phyloP scores from a whole-genome alignment of 2,888 invertebrate genomes.

The Plebejus anna region DNA sequence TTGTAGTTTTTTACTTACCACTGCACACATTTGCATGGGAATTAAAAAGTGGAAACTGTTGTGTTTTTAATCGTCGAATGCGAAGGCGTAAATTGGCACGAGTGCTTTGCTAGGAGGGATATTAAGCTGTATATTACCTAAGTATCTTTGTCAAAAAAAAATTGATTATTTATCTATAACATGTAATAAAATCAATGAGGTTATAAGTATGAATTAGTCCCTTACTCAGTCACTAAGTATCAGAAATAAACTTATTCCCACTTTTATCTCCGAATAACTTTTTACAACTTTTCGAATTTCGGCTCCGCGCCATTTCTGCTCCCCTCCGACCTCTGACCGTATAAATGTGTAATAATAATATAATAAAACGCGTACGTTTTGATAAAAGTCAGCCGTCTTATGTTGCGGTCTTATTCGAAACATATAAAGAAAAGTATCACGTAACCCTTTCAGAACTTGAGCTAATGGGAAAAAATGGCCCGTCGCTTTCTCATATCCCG shows the following conservation, averaged over 20 bases:
- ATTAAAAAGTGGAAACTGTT: slow-evolving; percentile 16
- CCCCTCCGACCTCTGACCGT: not conserved
- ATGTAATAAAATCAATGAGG: not conserved
- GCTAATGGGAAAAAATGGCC: slow-evolving; percentile 52
- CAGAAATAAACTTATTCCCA: not conserved
- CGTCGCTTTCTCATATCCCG: slow-evolving; percentile 50
- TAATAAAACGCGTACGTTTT: slow-evolving; percentile 23
- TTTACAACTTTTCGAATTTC: slow-evolving; percentile 1
- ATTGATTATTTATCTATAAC: not conserved
- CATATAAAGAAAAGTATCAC: slow-evolving; percentile 29
- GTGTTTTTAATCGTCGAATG: slow-evolving; percentile 14
- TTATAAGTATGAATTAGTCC: not conserved
- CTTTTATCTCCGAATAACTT: slow-evolving; percentile 9
- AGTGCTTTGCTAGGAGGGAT: not conserved
- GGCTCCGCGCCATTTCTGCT: not conserved
- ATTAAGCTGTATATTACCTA: not conserved
- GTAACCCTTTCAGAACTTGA: slow-evolving; percentile 28
- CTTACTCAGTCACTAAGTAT: not conserved
- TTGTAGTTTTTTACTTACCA: slow-evolving; percentile 20
- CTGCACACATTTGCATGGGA: slow-evolving; percentile 24
- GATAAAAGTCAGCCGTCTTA: slow-evolving; percentile 23
- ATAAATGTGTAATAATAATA: slow-evolving; percentile 18
- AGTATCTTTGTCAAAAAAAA: not conserved
- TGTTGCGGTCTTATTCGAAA: slow-evolving; percentile 21
- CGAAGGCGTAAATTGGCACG: not conserved